Conservation (phyloP, 1,140 invertebrate species). For the Bombus soroeensis region DNA sequence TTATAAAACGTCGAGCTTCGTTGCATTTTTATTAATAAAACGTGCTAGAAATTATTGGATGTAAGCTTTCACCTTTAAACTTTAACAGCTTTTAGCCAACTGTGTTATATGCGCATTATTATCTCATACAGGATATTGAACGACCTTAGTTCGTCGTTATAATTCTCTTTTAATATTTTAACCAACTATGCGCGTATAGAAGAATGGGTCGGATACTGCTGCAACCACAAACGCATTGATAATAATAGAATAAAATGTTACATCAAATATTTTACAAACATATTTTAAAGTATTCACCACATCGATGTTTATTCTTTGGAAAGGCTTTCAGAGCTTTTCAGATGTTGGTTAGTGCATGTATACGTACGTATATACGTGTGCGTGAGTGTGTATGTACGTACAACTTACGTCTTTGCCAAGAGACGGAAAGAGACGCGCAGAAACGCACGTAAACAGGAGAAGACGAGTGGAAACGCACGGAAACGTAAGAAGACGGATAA, state of each 20-base stretch:
- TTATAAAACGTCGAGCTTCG: too few relatives aligned
- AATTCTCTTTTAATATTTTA: background rate
- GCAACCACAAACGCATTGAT: too few relatives aligned
- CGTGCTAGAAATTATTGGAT: background rate
- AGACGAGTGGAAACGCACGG: too few relatives aligned
- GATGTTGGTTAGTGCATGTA: background rate
- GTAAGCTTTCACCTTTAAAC: constrained; percentile 23
- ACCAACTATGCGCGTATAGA: background rate
- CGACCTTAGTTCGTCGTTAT: background rate
- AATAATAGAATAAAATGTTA: background rate
- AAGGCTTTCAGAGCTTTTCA: background rate
- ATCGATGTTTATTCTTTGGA: background rate
- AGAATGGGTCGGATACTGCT: background rate
- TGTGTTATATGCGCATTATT: background rate
- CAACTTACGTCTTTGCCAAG: background rate
- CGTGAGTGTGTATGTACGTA: too few relatives aligned
- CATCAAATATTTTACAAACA: background rate
- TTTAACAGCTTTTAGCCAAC: background rate
- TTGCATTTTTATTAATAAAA: constrained; percentile 15
- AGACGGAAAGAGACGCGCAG: too few relatives aligned
- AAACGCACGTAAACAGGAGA: too few relatives aligned
- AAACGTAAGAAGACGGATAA: background rate
- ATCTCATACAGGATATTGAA: background rate
- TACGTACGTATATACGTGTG: too few relatives aligned
- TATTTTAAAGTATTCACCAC: background rate